Conservation (phyloP, 2,797 vertebrate species). For the Arctocebus calabarensis region DNA sequence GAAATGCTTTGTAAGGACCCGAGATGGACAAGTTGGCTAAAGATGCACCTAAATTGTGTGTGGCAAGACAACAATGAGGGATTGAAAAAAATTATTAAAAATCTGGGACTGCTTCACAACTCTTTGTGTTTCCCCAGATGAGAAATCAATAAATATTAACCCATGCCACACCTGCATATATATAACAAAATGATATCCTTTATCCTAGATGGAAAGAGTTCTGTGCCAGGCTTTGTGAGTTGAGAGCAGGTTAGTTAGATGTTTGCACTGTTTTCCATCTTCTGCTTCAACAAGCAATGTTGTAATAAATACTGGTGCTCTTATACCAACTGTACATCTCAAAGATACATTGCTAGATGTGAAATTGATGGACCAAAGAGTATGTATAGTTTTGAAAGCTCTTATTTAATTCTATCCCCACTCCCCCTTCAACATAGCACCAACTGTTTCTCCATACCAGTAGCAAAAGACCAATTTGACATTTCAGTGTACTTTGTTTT, state of each 20-base stretch:
- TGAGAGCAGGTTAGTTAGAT: neutral
- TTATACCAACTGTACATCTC: neutral
- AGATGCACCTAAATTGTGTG: neutral
- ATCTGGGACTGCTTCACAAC: neutral
- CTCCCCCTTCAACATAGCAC: neutral
- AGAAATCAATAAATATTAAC: neutral
- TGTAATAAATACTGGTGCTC: conserved; percentile 47
- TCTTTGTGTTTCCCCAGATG: neutral
- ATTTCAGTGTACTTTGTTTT: neutral
- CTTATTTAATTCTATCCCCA: neutral
- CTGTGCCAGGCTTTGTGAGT: neutral
- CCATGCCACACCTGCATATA: neutral
- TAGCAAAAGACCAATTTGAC: conserved; percentile 1
- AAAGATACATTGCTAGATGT: neutral
- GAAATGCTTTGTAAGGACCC: conserved; percentile 28
- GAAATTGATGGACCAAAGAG: neutral
- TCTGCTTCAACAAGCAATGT: neutral
- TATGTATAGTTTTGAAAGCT: neutral
- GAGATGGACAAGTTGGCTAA: conserved; percentile 14
- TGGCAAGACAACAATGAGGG: neutral
- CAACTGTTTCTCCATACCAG: neutral
- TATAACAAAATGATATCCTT: neutral
- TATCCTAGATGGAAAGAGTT: neutral
- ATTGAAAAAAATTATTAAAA: neutral
- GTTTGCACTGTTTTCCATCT: neutral